These are phyloP conservation scores for Cerastis rubricosa DNA, from an alignment of 2,888 invertebrate genomes.

Conservation along the genomic window DNA sequence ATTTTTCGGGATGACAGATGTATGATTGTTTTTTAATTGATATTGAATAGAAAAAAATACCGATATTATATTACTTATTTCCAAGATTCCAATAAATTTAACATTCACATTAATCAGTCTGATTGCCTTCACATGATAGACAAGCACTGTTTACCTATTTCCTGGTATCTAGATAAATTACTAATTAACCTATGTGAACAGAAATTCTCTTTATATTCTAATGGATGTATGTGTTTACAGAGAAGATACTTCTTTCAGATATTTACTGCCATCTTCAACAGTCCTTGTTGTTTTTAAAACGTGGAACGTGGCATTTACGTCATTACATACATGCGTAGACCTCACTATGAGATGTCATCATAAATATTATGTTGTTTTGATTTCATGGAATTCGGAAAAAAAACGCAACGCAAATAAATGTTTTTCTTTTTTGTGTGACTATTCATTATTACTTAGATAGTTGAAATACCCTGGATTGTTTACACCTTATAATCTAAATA, in stretches of 20 bases:
- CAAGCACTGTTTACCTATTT: conserved; percentile 38
- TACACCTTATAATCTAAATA: too few species aligned
- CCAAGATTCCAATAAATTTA: conserved; percentile 25
- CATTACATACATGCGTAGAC: not conserved
- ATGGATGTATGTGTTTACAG: conserved; percentile 2
- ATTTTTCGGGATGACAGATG: not conserved
- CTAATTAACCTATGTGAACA: conserved; percentile 42
- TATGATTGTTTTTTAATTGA: too few species aligned
- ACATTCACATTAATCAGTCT: conserved; percentile 39
- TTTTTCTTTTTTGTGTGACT: not conserved
- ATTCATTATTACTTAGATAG: not conserved
- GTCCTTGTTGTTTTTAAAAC: conserved; percentile 33
- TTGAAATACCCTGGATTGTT: not conserved
- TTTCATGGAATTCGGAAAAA: not conserved
- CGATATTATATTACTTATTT: not conserved
- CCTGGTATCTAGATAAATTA: conserved; percentile 48
- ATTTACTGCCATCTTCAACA: not conserved
- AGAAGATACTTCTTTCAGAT: conserved; percentile 20
- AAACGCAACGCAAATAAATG: not conserved
- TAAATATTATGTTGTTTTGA: conserved; percentile 7
- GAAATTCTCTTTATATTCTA: conserved; percentile 27
- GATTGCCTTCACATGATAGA: conserved; percentile 24
- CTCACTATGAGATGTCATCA: not conserved
- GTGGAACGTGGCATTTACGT: conserved; percentile 24
- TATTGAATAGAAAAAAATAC: not conserved